These are phyloP conservation scores for Pseudomyrmex flavicornis DNA, from an alignment of 1,140 invertebrate genomes.

Conservation along the genomic window DNA sequence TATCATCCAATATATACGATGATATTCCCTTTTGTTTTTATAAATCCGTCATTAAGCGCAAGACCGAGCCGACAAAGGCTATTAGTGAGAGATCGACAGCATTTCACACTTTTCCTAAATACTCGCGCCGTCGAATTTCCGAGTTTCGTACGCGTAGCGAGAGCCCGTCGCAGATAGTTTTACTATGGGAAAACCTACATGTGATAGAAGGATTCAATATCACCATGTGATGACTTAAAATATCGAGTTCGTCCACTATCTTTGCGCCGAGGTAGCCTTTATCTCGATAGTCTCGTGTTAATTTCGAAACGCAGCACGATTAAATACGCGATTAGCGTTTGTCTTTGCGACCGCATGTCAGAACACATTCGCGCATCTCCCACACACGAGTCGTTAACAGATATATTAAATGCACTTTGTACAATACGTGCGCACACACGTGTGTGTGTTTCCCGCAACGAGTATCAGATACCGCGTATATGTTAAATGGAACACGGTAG, in stretches of 20 bases:
- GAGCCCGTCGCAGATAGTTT: slow-evolving; percentile 13
- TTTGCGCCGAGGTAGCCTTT: no score
- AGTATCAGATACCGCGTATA: slow-evolving; percentile 58
- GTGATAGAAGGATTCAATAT: slow-evolving; percentile 22
- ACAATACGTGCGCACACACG: slow-evolving; percentile 1
- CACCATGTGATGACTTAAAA: slow-evolving; percentile 12
- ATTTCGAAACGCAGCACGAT: slow-evolving; percentile 51
- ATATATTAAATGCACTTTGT: slow-evolving; percentile 31
- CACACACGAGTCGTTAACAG: slow-evolving; percentile 28
- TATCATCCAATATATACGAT: no score
- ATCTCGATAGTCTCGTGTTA: slow-evolving; percentile 40
- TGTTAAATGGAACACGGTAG: slow-evolving; percentile 57
- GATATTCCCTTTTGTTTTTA: no score
- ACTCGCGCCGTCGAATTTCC: background rate
- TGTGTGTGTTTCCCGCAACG: slow-evolving; percentile 30
- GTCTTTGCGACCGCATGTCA: slow-evolving; percentile 5
- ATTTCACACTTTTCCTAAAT: background rate
- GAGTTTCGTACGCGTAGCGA: background rate
- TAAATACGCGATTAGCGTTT: slow-evolving; percentile 58
- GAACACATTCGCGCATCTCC: background rate
- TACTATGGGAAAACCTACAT: background rate
- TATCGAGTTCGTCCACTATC: no score
- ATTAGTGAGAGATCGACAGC: background rate
- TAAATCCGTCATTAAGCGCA: no score
- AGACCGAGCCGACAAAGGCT: no score